These are phyloP conservation scores for Galeruca laticollis DNA, from an alignment of 2,888 invertebrate species.

Conservation along the genomic window DNA sequence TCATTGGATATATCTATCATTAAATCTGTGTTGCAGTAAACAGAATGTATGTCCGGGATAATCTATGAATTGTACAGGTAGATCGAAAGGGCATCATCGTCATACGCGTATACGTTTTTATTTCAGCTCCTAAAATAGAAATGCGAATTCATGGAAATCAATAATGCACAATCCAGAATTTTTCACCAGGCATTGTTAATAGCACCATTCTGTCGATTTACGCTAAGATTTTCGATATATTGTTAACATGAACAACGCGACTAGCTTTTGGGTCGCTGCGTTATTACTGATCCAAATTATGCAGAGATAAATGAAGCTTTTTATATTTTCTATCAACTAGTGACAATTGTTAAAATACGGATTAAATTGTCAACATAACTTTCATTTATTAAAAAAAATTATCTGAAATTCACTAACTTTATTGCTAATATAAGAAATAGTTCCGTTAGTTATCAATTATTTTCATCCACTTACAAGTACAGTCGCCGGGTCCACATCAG, in stretches of 20 bases:
- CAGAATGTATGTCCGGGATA: neutral
- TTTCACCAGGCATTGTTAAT: neutral
- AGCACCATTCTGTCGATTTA: neutral
- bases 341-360: too few species aligned
- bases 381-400: too few species aligned
- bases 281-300: neutral
- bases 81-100: neutral
- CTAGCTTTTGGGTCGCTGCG: neutral
- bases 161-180: conserved; percentile 15
- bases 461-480: too few species aligned
- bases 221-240: conserved; percentile 2
- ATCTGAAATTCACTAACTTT: too few species aligned
- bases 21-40: neutral
- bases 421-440: too few species aligned
- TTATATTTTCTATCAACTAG: too few species aligned
- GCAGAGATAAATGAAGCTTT: neutral
- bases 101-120: neutral
- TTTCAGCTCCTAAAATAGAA: conserved; percentile 11
- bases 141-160: conserved; percentile 13
- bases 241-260: neutral
- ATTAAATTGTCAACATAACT: too few species aligned
- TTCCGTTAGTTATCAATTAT: too few species aligned
- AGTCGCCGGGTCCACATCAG: too few species aligned
- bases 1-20: too few species aligned
- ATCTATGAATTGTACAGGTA: neutral